Conservation (phyloP, 2,888 invertebrate genomes). For the Oligia latruncula region DNA sequence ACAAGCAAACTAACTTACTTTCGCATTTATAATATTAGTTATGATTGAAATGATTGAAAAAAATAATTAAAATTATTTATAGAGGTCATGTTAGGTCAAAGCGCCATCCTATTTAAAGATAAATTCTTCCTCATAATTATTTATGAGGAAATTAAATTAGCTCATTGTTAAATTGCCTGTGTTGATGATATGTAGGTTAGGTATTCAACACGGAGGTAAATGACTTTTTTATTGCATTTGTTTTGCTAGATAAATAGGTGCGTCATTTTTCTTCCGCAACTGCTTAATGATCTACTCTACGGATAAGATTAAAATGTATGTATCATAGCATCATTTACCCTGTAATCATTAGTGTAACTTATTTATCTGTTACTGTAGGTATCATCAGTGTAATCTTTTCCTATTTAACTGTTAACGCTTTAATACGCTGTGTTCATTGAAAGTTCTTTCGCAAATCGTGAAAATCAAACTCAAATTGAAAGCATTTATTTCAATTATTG, state of each 20-base stretch:
- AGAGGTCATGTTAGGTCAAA: conserved; percentile 32
- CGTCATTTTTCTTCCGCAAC: conserved; percentile 23
- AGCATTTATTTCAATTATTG: too few species aligned
- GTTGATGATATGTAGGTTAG: conserved; percentile 15
- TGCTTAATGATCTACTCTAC: conserved; percentile 2
- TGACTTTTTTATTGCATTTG: conserved; percentile 41
- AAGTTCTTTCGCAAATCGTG: too few species aligned
- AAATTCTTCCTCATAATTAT: background rate
- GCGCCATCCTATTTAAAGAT: conserved; percentile 10
- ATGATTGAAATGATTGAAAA: background rate
- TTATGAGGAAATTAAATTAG: conserved; percentile 22
- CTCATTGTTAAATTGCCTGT: conserved; percentile 35
- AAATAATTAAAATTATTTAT: background rate
- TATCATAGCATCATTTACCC: too few species aligned
- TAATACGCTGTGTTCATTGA: too few species aligned
- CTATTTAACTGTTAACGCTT: too few species aligned
- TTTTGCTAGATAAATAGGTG: conserved; percentile 18
- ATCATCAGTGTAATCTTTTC: too few species aligned
- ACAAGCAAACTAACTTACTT: too few species aligned
- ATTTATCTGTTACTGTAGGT: too few species aligned
- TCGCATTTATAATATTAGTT: too few species aligned
- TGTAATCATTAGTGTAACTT: too few species aligned
- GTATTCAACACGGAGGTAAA: conserved; percentile 34
- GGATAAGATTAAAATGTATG: conserved; percentile 1
- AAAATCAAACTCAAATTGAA: too few species aligned